Base-by-base conservation (phyloP, 2,113 vertebrate genomes). In the Pardalotus punctatus region DNA sequence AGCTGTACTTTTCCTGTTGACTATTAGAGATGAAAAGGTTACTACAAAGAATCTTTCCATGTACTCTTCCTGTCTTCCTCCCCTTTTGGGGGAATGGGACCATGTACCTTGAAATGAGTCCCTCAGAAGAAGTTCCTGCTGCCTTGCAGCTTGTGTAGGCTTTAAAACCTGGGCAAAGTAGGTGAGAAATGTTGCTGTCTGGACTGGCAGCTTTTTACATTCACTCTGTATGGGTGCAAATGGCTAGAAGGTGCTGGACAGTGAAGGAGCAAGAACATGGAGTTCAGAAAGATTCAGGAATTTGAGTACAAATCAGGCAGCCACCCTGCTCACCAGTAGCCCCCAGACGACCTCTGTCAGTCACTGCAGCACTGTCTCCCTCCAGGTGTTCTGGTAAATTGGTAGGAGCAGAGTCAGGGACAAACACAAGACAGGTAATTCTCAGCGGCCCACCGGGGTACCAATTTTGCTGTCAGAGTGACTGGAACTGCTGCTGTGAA, bases 1-100 rank as follows among this genome's bases (percentile, higher is more conserved):
- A 92, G 36, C 56, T 86, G 57, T 64, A 60, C 65, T 79, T 90
- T 84, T 90, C 53, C 76, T 90, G 57, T 94, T 96, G 92, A 96
- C 42, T 81, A 50, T 79, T 88, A 67, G 69, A 92, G 72, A 95
- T 84, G 12, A 92, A 96, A 96, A 96, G 23, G 40, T 81, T 91
- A 50, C 54, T 7, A 1, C 45, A 70, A 77, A 74, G n/a, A 70
- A 88, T 83, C 25, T 50, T 74, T 88, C 61, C 36, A 50, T n/a
- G 29, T 71, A 66, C 6, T 80, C 17, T 22, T 88, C 17, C 14
- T 14, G 13, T 19, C 24, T 83, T 62, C 24, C 56, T 83, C 17
- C 20, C 29, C 5, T 58, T 67, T 74, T 67, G 69, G 25, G 43
- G n/a, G 84, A 86, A n/a, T 22, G 31, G 24, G 40, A 82, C 54